Evolutionary conservation across 2,113 vertebrate species (phyloP).

Genomic region (Campylorhamphus procurvoides): DNA sequence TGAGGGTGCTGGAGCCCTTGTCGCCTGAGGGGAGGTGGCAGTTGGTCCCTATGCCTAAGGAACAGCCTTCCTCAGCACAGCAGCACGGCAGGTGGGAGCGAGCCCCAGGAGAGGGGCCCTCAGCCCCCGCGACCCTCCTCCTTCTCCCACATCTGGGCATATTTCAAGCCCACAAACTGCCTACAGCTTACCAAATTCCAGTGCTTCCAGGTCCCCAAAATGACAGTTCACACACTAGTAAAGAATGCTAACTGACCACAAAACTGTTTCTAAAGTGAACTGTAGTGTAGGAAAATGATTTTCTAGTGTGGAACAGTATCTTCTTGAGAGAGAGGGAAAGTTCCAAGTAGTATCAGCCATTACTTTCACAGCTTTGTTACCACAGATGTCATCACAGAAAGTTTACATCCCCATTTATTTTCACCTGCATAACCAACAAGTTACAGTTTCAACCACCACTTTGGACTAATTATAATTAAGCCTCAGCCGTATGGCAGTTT

Average conservation of each 20-base stretch:
- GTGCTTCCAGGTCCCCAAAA: neutral
- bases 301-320: neutral
- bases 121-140: neutral
- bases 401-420: neutral
- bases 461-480: neutral
- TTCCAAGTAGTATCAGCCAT: neutral
- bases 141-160: neutral
- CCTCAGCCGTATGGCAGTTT: neutral
- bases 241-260: neutral
- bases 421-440: neutral
- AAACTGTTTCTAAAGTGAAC: neutral
- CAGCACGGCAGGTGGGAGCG: fast-evolving
- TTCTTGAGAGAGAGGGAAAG: neutral
- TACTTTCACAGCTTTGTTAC: neutral
- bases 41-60: neutral
- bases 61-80: neutral
- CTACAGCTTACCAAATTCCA: neutral
- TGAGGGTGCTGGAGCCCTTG: neutral
- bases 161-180: neutral
- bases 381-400: neutral
- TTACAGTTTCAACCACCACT: neutral
- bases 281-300: fast-evolving
- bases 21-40: neutral
- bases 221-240: neutral
- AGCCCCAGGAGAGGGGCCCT: neutral